phyloP scores from a whole-genome alignment of 2,797 vertebrate genomes.

The Diglossa cyanea region DNA sequence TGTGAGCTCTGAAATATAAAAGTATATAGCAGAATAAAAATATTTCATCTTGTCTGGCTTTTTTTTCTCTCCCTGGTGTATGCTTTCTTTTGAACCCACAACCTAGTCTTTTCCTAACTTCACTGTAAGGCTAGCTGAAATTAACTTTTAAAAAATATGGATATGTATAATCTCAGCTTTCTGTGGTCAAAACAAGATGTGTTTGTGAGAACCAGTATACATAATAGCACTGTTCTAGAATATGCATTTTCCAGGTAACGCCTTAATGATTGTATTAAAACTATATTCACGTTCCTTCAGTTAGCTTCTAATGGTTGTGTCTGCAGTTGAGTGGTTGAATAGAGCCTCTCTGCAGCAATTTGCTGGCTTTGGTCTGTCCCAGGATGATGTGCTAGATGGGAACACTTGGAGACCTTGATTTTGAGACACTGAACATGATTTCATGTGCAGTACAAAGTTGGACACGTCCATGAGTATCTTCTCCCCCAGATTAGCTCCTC shows the following conservation, averaged over 20 bases:
- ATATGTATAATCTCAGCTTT: background rate
- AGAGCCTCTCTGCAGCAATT: background rate
- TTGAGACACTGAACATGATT: background rate
- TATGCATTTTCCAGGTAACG: background rate
- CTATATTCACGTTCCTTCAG: background rate
- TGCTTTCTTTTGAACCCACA: background rate
- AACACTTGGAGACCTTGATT: background rate
- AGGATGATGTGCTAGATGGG: background rate
- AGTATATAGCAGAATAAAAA: constrained; percentile 75
- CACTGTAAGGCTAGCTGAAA: background rate
- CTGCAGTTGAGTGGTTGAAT: background rate
- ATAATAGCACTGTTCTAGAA: background rate
- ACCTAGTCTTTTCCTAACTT: background rate
- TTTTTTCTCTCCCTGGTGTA: background rate
- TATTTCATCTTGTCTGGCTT: constrained; percentile 58
- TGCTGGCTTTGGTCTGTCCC: background rate
- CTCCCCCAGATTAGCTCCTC: background rate
- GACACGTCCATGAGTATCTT: background rate
- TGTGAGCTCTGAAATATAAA: constrained; percentile 69
- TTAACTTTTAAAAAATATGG: background rate
- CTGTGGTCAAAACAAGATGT: background rate
- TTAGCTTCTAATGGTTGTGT: background rate
- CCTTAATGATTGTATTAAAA: background rate
- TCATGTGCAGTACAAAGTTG: background rate
- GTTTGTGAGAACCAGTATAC: background rate